Base-by-base conservation (phyloP, 2,797 vertebrate genomes). In the Pipistrellus pygmaeus region DNA sequence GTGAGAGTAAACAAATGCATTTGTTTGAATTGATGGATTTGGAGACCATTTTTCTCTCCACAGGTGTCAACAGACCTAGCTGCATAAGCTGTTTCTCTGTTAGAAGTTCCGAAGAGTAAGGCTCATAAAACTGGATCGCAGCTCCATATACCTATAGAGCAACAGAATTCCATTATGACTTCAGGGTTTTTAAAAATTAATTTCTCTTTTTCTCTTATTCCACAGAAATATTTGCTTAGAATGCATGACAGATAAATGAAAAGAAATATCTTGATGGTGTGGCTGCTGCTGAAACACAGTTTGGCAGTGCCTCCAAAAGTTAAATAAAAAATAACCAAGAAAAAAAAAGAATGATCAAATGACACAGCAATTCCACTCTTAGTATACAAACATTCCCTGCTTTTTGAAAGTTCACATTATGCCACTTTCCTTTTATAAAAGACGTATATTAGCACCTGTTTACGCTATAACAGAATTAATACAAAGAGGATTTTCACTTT, bases 81-180 rank as follows among this genome's bases (percentile, higher is more conserved):
- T 99, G 99, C 66, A 98, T 97, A 95, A 99, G 99, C 97, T 99
- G 99, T 96, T 99, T 99, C 98, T 99, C 99, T 48, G 98, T 99
- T 94, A 99, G 96, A 96, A 98, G 98, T 69, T 99, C 99, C 77
- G 97, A 97, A 2, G 99, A 94, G 89, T 99, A 99, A 2, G 99
- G 98, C 96, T 99, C 99, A 55, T 99, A 99, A 98, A 99, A 99
- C 98, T 99, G 99, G 98, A 99, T 99, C 94, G 99, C 99, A 92
- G 99, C 99, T 86, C 99, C 99, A 12, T 99, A 99, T 72, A 99
- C 99, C 99, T 99, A 95, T 6, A 97, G 78, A 82, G 88, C 51
- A 60, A 96, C n/a, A 80, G 68, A 94, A 96, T 80, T 93, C 53
- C 85, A 71, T 84, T 44, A 35, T 14, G 73, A 73, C 15, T 82